Evolutionary conservation across 2,797 vertebrate genomes (phyloP), one percentile per base, ranked within the genome.

Genomic region (Chaetophractus vellerosus): DNA sequence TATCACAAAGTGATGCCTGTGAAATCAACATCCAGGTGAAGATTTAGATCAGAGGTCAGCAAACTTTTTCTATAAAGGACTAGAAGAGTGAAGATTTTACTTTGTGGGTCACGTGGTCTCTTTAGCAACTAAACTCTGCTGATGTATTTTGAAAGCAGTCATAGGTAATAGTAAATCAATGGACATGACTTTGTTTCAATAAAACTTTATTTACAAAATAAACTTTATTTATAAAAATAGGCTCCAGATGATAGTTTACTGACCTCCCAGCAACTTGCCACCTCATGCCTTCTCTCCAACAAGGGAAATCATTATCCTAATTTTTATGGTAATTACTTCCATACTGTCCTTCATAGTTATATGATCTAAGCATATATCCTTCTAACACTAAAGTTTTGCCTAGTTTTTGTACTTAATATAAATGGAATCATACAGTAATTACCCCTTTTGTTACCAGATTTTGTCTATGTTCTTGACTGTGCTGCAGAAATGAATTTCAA

Each of bases 171-270:
- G 16, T 45, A 57, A 75, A 68, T 4, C 11, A 48, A 83, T 41
- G 14, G 38, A 6, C 68, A 31, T 80, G 63, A 63, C 52, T 66
- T 74, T 68, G 33, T 90, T 72, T 48, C 55, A 78, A 21, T 78
- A 78, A 90, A 90, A 78, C 21, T 87, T 82, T 48, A 59, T 90
- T 81, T 72, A 86, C 12, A 75, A 86, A 89, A 76, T 45, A 90
- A 90, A 78, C 16, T 87, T 82, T 48, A 59, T 90, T 81, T 72
- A 86, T 10, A 75, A 86, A 89, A 76, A 36, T 45, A 76, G 52
- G 50, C 10, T n/a, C 16, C 28, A 64, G 33, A 75, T 50, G 71
- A 0, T 89, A 41, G 31, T 52, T 72, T 66, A 16, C 33, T 38
- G 36, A 48, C 41, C 55, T 50, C 69, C 79, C 19, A 59, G 31